Conservation (phyloP, 1,140 invertebrate species). For the Teleogryllus occipitalis region DNA sequence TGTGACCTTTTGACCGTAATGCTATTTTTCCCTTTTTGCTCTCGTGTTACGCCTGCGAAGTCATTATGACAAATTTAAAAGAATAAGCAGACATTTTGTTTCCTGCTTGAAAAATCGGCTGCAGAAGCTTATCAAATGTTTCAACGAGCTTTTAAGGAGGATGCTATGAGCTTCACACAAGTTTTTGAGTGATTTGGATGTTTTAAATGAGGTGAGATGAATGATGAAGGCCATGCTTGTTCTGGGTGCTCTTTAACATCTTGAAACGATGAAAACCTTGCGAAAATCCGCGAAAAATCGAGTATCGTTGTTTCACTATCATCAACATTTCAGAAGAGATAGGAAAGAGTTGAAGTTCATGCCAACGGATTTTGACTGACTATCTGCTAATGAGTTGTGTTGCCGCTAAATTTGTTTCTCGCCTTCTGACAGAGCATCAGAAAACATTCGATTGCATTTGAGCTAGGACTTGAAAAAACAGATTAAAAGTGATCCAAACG, state of each 20-base stretch:
- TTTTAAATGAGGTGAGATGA: neutral
- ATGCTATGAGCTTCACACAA: slow-evolving; percentile 11
- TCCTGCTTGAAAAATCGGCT: slow-evolving; percentile 3
- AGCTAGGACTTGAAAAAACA: neutral
- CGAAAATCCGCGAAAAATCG: slow-evolving; percentile 21
- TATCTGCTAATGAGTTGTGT: slow-evolving; percentile 27
- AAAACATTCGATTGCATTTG: neutral
- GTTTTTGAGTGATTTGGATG: neutral
- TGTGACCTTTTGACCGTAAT: neutral
- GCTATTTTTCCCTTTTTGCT: neutral
- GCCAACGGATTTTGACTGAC: slow-evolving; percentile 24
- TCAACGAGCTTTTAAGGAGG: neutral
- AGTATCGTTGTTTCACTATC: slow-evolving; percentile 28
- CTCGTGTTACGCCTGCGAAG: neutral
- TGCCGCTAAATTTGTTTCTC: slow-evolving; percentile 24
- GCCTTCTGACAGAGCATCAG: neutral
- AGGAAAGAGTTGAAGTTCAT: slow-evolving; percentile 17
- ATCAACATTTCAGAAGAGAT: slow-evolving; percentile 22
- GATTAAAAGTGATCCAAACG: too few species aligned
- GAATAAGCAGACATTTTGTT: slow-evolving; percentile 11
- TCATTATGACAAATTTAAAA: slow-evolving; percentile 11
- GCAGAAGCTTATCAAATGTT: slow-evolving; percentile 12
- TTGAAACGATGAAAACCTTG: slow-evolving; percentile 19
- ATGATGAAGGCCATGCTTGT: slow-evolving; percentile 23
- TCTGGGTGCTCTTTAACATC: slow-evolving; percentile 24